phyloP scores from a whole-genome alignment of 2,797 vertebrate genomes.

The Schizopygopsis malacanthus region DNA sequence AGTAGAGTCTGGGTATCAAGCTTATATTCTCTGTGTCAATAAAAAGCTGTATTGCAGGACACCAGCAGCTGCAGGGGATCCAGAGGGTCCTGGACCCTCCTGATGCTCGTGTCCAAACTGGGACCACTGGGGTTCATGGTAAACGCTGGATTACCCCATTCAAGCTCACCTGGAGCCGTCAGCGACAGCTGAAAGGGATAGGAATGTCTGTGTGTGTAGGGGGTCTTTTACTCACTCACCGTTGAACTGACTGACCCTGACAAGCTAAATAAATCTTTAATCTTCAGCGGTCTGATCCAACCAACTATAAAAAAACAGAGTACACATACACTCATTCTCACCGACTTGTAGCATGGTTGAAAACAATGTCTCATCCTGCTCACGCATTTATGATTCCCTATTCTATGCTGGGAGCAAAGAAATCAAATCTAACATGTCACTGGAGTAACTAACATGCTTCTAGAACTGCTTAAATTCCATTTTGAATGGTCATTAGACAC shows the following conservation, averaged over 20 bases:
- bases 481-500: not conserved
- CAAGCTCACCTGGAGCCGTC: conserved; percentile 76
- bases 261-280: conserved; percentile 54
- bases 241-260: conserved; percentile 44
- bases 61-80: conserved; percentile 74
- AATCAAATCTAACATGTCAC: not conserved
- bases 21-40: conserved; percentile 49
- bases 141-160: conserved; percentile 65
- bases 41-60: conserved; percentile 65
- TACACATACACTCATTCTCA: not conserved
- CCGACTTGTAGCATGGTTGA: not conserved
- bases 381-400: not conserved
- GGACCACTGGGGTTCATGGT: conserved; percentile 56
- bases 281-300: conserved; percentile 13
- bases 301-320: conserved; percentile 39
- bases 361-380: not conserved
- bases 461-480: not conserved
- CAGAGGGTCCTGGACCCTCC: conserved; percentile 34
- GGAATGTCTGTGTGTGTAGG: conserved; percentile 30
- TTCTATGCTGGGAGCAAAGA: not conserved
- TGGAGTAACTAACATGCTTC: not conserved
- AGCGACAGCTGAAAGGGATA: conserved; percentile 72
- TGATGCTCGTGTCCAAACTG: conserved; percentile 46
- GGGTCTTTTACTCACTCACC: not conserved
- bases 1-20: conserved; percentile 21